Percentiles rank a stretch among this genome's conserved stretches.
Evolutionary conservation across 1,140 invertebrate species (phyloP).

Genomic region (Penaeus vannamei): DNA sequence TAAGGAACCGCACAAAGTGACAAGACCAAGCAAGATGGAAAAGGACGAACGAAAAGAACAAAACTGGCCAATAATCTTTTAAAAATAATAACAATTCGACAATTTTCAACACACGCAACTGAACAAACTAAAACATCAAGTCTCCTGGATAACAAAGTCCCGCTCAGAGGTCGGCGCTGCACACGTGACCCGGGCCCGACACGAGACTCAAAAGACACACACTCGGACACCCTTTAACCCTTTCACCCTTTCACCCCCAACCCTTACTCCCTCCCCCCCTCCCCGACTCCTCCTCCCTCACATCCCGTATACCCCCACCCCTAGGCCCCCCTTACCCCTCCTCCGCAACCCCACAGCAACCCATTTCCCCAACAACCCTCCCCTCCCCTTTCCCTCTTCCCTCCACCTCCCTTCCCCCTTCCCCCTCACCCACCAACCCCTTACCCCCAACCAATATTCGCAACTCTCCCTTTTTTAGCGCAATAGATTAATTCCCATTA

Average conservation of each 20-base stretch:
- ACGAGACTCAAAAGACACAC: conserved; percentile 32
- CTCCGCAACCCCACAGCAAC: not conserved
- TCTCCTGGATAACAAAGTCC: no score
- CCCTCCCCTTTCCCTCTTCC: not conserved
- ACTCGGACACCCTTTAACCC: not conserved
- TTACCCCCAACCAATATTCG: not conserved
- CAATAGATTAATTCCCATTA: conserved; percentile 51
- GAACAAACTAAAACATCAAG: no score
- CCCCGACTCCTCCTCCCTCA: not conserved
- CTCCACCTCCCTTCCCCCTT: not conserved
- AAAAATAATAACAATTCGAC: no score
- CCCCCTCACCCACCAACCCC: not conserved
- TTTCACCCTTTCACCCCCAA: not conserved
- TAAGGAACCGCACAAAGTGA: no score
- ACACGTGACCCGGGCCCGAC: conserved; percentile 36
- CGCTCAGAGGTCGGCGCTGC: not conserved
- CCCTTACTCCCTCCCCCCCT: not conserved
- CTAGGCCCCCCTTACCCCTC: not conserved
- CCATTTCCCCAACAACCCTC: not conserved
- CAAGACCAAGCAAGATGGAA: no score
- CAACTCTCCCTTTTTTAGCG: not conserved
- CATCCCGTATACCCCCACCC: not conserved
- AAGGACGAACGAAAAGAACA: no score
- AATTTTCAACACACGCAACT: no score
- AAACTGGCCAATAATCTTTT: no score